A percentile compares a stretch with the other conserved stretches of the same genome.
Evolutionary conservation across 2,888 invertebrate species (phyloP).

Genomic region (Stictocephala bisonia): DNA sequence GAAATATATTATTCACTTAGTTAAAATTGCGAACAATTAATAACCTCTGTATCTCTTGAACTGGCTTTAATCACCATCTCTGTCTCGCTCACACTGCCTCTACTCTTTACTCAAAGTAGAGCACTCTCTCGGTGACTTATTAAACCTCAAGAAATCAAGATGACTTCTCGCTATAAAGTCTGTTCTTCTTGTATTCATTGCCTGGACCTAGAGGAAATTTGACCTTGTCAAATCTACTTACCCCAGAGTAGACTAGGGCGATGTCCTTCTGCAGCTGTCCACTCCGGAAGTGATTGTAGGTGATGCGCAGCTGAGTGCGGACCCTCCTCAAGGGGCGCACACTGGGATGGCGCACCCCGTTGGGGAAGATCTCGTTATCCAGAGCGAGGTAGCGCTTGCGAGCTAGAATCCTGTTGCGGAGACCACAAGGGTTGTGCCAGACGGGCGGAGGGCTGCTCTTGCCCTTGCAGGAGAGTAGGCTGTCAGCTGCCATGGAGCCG

Average conservation of each 20-base stretch:
- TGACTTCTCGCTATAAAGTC: too few relatives aligned
- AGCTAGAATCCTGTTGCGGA: background rate
- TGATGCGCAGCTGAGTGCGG: slow-evolving; percentile 63
- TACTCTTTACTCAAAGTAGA: too few relatives aligned
- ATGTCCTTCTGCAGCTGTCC: slow-evolving; percentile 62
- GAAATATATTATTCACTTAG: too few relatives aligned
- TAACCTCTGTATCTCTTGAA: too few relatives aligned
- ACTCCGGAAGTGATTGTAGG: slow-evolving; percentile 63
- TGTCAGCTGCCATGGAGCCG: slow-evolving; percentile 23
- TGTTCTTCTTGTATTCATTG: too few relatives aligned
- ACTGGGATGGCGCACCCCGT: slow-evolving; percentile 49
- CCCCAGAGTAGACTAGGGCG: slow-evolving; percentile 63
- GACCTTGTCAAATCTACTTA: too few relatives aligned
- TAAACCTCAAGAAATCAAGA: too few relatives aligned
- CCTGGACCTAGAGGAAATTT: too few relatives aligned
- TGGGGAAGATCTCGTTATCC: slow-evolving; percentile 40
- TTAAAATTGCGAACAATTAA: too few relatives aligned
- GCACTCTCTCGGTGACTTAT: too few relatives aligned
- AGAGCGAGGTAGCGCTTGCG: slow-evolving; percentile 17
- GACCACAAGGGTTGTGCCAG: slow-evolving; percentile 44
- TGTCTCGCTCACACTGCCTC: too few relatives aligned
- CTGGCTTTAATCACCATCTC: too few relatives aligned
- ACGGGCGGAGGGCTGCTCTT: slow-evolving; percentile 9
- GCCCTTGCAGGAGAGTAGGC: slow-evolving; percentile 23
- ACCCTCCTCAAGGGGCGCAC: slow-evolving; percentile 53